A percentile compares a stretch with the other conserved stretches of the same genome.
Evolutionary conservation across 2,113 vertebrate genomes (phyloP).

Genomic region (Scytalopus superciliaris): DNA sequence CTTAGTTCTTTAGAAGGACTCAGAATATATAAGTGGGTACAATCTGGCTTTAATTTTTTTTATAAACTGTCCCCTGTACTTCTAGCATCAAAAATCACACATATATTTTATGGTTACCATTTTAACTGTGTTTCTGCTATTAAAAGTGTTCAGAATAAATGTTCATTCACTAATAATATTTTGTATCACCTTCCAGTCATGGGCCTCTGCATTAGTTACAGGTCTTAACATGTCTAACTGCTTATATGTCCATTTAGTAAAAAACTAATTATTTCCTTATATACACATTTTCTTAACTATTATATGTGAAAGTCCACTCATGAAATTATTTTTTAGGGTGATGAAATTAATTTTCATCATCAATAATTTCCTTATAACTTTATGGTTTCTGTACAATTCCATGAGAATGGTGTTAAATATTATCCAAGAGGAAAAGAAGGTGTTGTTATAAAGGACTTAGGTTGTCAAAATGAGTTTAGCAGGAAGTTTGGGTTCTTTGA

Average conservation of each 20-base stretch:
- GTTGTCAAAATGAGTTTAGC: slow-evolving; percentile 30
- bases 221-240: neutral
- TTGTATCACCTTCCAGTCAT: neutral
- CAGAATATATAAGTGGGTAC: neutral
- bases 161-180: neutral
- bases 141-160: neutral
- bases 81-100: neutral
- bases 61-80: neutral
- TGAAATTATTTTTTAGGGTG: slow-evolving; percentile 17
- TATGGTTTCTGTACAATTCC: neutral
- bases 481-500: slow-evolving; percentile 39
- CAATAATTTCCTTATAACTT: neutral
- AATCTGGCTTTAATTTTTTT: neutral
- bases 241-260: neutral
- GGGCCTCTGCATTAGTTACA: neutral
- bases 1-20: neutral
- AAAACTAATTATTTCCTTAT: slow-evolving; percentile 1
- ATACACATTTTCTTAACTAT: neutral
- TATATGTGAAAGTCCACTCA: neutral
- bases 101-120: neutral
- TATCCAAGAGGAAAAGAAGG: neutral
- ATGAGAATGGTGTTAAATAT: neutral
- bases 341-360: neutral
- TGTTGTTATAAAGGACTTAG: neutral
- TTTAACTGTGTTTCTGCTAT: neutral